These are phyloP conservation scores for Willowsia nigromaculata DNA, from an alignment of 2,888 invertebrate species.

Conservation along the genomic window DNA sequence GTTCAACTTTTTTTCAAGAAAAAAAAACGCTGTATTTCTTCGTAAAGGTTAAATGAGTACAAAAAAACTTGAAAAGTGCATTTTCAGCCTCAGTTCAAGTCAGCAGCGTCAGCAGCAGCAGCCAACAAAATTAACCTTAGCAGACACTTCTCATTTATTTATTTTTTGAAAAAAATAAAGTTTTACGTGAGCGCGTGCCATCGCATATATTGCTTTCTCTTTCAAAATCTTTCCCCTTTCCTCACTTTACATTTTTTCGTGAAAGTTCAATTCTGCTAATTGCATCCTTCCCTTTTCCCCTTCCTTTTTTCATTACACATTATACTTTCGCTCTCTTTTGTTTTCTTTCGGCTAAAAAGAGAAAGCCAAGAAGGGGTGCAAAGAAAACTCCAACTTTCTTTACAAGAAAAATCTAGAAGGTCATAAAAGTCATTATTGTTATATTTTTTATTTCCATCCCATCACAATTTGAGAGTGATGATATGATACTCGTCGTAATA, in stretches of 20 bases:
- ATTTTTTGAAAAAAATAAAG: background rate
- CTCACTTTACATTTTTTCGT: conserved; percentile 16
- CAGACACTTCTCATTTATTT: conserved; percentile 37
- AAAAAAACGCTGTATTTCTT: background rate
- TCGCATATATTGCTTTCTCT: background rate
- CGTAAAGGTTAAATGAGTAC: conserved; percentile 18
- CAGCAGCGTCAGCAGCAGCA: background rate
- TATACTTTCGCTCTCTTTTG: background rate
- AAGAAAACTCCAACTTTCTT: background rate
- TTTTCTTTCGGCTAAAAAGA: background rate
- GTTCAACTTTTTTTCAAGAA: background rate
- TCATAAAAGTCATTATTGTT: conserved; percentile 27
- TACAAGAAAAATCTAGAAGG: background rate
- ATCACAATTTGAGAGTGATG: background rate
- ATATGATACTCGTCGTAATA: background rate
- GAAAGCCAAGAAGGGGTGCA: conserved; percentile 1
- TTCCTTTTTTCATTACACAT: conserved; percentile 14
- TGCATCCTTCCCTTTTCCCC: conserved; percentile 39
- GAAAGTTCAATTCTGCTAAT: conserved; percentile 54
- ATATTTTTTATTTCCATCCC: conserved; percentile 10
- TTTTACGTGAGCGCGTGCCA: background rate
- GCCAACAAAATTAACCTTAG: background rate
- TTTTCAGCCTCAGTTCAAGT: background rate
- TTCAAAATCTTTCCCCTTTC: background rate
- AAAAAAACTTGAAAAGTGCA: conserved; percentile 29